Evolutionary conservation across 2,888 invertebrate genomes (phyloP), one percentile per base, ranked within the genome.

Genomic region (Cacoxenus indagator): DNA sequence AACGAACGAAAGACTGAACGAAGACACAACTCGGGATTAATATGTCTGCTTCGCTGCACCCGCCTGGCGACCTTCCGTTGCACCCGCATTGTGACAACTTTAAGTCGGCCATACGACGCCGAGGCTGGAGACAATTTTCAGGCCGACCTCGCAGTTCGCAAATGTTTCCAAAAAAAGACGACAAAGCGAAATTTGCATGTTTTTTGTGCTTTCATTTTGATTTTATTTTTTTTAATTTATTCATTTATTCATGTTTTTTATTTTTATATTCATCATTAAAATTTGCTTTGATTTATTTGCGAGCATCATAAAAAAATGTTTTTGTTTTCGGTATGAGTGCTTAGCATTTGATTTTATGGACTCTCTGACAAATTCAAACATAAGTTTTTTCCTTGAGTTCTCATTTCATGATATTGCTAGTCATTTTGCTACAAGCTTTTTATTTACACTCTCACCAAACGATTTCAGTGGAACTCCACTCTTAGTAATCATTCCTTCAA

Each of bases 41-140:
- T 78, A 68, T 75, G 61, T 54, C 27, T 29, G 26, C 29, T 57
- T 14, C n/a, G 29, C 17, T 14, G n/a, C 57, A 14, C 26, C 55
- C 55, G 9, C 22, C 8, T 48, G 14, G 4, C 11, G 11, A 71
- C 70, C 67, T 68, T 67, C 62, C 61, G 11, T 71, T 66, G 62
- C 71, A 67, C 73, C 68, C 67, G 66, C 54, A 67, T 68, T 67
- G 71, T 75, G 75, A 78, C 83, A 85, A 83, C 83, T 83, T 82
- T 81, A 85, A 83, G 81, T 85, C 74, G 77, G 77, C 76, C 80
- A 78, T 43, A 43, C 78, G 71, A n/a, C n/a, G n/a, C n/a, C 68
- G 48, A 74, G 73, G 72, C 73, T 73, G 74, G 74, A 76, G 74
- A 77, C 79, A 77, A 75, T 74, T 78, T 72, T 71, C 71, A 73